A percentile compares a stretch with the other conserved stretches of the same genome.
Conservation (phyloP, 2,888 invertebrate species). For the Patella ulyssiponensis region DNA sequence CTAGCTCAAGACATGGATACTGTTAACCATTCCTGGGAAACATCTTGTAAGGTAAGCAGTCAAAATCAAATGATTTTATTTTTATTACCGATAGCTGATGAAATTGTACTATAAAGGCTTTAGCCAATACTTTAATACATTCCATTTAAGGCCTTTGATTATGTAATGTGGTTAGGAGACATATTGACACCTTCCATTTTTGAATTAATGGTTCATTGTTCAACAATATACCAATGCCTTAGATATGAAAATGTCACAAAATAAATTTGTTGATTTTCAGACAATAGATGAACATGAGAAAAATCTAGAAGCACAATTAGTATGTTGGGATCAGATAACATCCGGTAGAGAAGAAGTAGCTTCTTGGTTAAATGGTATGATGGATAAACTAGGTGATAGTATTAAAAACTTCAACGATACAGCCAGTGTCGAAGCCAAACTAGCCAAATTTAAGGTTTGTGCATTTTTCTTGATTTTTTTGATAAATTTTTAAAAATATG, state of each 20-base stretch:
- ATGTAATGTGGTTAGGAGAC: background rate
- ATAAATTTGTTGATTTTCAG: conserved; percentile 21
- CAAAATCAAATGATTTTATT: background rate
- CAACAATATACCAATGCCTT: too few species aligned
- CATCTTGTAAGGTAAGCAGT: conserved; percentile 52
- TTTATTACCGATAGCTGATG: background rate
- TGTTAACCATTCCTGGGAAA: conserved; percentile 62
- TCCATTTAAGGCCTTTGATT: background rate
- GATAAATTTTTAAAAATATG: too few species aligned
- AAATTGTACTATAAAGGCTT: background rate
- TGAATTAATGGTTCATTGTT: too few species aligned
- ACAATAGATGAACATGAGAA: conserved; percentile 84
- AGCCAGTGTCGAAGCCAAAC: conserved; percentile 83
- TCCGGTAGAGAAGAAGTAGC: conserved; percentile 87
- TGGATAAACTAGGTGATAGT: conserved; percentile 83
- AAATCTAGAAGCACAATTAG: conserved; percentile 87
- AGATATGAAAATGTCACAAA: too few species aligned
- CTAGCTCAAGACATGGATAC: conserved; percentile 60
- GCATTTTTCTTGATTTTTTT: background rate
- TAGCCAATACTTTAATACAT: too few species aligned
- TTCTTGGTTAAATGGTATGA: conserved; percentile 88
- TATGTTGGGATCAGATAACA: conserved; percentile 94
- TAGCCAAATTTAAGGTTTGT: conserved; percentile 83
- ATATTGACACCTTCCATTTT: background rate
- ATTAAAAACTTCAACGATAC: conserved; percentile 85